Conservation (phyloP, 2,888 invertebrate genomes). For the Eupithecia tripunctaria region DNA sequence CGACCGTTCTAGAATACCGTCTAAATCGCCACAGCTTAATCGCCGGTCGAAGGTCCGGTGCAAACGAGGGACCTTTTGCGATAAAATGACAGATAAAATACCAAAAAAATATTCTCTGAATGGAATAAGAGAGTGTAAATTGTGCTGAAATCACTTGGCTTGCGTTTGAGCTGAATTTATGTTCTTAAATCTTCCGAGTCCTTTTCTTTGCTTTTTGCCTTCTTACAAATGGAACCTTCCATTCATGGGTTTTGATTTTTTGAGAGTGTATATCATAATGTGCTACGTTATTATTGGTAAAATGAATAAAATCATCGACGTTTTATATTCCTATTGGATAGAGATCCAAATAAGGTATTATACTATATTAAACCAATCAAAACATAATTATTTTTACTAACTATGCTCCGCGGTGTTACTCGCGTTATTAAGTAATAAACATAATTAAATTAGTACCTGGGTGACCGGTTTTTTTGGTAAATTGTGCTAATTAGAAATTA, state of each 20-base stretch:
- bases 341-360: too few species aligned
- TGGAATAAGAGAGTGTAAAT: constrained; percentile 13
- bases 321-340: not conserved
- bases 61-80: constrained; percentile 13
- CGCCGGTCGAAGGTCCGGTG: constrained; percentile 1
- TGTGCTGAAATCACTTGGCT: constrained; percentile 20
- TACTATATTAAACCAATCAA: too few species aligned
- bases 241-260: not conserved
- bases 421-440: too few species aligned
- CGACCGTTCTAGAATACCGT: not conserved
- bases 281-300: not conserved
- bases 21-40: not conserved
- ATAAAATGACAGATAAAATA: constrained; percentile 18
- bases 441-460: not conserved
- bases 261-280: not conserved
- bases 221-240: constrained; percentile 3
- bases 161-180: constrained; percentile 15
- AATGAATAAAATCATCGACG: not conserved
- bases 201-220: constrained; percentile 4
- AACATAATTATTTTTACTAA: too few species aligned
- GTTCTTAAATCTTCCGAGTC: constrained; percentile 5
- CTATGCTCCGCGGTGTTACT: too few species aligned
- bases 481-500: too few species aligned
- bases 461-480: too few species aligned
- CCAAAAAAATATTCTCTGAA: constrained; percentile 16